Evolutionary conservation across 2,888 invertebrate species (phyloP).

Genomic region (Heteromyza rotundicornis): DNA sequence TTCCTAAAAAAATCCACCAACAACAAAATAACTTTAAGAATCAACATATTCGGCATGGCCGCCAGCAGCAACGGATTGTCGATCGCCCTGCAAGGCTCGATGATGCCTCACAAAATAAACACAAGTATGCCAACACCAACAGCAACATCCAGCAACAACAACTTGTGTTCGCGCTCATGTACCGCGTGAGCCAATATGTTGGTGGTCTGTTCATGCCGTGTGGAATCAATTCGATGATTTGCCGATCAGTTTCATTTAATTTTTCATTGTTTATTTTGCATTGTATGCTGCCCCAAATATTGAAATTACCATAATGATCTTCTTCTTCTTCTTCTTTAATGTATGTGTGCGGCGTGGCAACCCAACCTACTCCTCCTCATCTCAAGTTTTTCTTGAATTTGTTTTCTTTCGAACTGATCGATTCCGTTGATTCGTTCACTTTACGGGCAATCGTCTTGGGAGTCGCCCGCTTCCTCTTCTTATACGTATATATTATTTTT

Average conservation of each 20-base stretch:
- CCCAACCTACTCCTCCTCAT: too few relatives aligned
- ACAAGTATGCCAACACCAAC: not conserved
- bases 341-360: not conserved
- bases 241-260: constrained; percentile 9
- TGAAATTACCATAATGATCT: not conserved
- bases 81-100: not conserved
- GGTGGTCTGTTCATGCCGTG: constrained; percentile 43
- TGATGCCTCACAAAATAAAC: constrained; percentile 5
- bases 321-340: not conserved
- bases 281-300: not conserved
- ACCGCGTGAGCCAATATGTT: constrained; percentile 52
- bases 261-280: not conserved
- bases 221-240: not conserved
- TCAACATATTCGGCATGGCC: too few relatives aligned
- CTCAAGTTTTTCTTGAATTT: too few relatives aligned
- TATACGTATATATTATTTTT: too few relatives aligned
- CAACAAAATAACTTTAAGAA: not conserved
- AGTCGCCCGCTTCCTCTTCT: too few relatives aligned
- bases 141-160: not conserved
- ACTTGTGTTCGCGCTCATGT: constrained; percentile 23
- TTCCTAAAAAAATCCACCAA: not conserved
- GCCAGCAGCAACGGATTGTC: not conserved
- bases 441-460: constrained; percentile 12
- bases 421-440: not conserved
- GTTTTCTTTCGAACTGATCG: not conserved